Evolutionary conservation across 2,113 vertebrate genomes (phyloP), one percentile per base, ranked within the genome.

Genomic region (Cathartes aura): DNA sequence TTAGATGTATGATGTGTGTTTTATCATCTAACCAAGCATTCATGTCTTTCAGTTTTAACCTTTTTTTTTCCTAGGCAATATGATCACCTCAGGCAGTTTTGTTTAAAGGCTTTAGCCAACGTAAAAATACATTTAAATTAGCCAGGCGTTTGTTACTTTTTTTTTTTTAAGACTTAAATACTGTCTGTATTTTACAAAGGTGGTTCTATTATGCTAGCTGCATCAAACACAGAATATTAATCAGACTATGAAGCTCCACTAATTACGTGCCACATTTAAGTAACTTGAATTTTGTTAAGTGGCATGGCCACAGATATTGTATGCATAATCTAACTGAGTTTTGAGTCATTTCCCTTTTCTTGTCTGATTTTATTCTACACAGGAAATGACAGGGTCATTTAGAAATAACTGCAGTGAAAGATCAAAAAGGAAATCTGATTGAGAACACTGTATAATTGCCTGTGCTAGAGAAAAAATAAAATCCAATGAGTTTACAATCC

Each of bases 301-400:
- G 70, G 66, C 73, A 94, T 5, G 16, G 82, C 56, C 76, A 94
- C 30, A 87, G 78, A 91, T 91, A 95, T 43, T 91, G 84, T 95
- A 85, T 87, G 96, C 87, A 93, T 93, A 96, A 96, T 93, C 71
- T 85, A 85, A 85, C 66, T 53, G 36, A 85, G 74, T 80, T 94
- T 95, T 95, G 91, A 97, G 93, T 96, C 48, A 97, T 95, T 96
- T 97, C 94, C 94, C 62, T 93, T 95, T 91, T 95, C 94, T 97
- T 85, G 84, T 91, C 92, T 94, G 87, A 95, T 96, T 96, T 94
- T 91, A 91, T 95, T 90, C 84, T 70, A 83, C 66, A 80, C 93
- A 96, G 96, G 97, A 95, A 97, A 91, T 93, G 78, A 97, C 84
- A 96, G 82, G 89, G 95, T 96, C 91, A 95, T 82, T 97, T 96